Percentiles rank a stretch among this genome's conserved stretches.
Conservation (phyloP, 2,113 vertebrate species). For the Camelus dromedarius region DNA sequence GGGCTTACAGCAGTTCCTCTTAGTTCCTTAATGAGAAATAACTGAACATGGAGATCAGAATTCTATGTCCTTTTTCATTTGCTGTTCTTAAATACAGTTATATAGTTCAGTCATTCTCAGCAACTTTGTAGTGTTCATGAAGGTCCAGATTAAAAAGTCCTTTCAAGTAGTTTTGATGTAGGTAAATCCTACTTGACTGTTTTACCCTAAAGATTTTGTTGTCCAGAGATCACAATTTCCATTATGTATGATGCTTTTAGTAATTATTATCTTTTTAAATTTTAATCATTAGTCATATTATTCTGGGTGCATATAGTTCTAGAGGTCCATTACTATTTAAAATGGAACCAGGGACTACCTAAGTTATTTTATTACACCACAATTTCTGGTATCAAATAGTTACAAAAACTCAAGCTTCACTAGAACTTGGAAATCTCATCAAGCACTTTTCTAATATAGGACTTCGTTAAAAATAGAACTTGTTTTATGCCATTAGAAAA, state of each 20-base stretch:
- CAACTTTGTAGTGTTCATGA: not conserved
- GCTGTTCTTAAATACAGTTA: not conserved
- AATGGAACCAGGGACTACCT: not conserved
- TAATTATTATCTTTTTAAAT: constrained; percentile 23
- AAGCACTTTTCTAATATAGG: constrained; percentile 54
- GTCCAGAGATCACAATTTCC: not conserved
- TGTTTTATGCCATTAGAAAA: constrained; percentile 75
- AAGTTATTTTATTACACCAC: constrained; percentile 43
- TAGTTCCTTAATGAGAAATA: constrained; percentile 14
- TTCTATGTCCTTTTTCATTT: not conserved
- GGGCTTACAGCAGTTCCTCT: not conserved
- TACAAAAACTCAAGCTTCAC: constrained; percentile 55
- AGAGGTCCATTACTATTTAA: constrained; percentile 38
- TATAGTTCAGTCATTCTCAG: not conserved
- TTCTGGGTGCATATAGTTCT: not conserved
- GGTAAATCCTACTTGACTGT: not conserved
- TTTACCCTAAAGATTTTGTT: constrained; percentile 30
- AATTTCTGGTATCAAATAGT: constrained; percentile 63
- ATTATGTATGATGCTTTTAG: constrained; percentile 22
- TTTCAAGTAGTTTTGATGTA: not conserved
- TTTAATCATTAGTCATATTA: constrained; percentile 23
- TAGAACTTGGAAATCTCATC: constrained; percentile 64
- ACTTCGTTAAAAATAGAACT: constrained; percentile 75
- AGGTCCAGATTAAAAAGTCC: not conserved
- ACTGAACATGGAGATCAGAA: not conserved